Conservation (phyloP, 2,888 invertebrate genomes). For the Byasa hedistus region DNA sequence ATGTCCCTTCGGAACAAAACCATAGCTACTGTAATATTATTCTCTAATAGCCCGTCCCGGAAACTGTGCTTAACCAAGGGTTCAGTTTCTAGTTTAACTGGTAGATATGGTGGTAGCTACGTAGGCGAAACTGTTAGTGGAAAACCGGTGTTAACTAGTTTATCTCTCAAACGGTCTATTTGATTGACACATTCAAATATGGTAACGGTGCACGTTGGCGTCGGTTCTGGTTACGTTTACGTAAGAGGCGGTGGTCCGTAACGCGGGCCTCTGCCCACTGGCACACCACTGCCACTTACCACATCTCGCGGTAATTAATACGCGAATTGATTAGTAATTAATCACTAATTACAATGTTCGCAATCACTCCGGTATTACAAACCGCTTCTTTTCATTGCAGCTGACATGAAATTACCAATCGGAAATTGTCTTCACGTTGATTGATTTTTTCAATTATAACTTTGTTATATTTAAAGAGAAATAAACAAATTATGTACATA, state of each 20-base stretch:
- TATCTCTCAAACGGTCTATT: background rate
- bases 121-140: too few species aligned
- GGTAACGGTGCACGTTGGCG: slow-evolving; percentile 1
- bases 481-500: background rate
- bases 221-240: slow-evolving; percentile 38
- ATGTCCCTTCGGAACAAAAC: background rate
- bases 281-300: slow-evolving; percentile 32
- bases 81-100: too few species aligned
- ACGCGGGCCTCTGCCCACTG: slow-evolving; percentile 34
- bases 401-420: background rate
- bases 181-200: slow-evolving; percentile 16
- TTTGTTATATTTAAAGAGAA: background rate
- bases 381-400: too few species aligned
- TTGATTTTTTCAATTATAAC: too few species aligned
- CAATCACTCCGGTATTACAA: slow-evolving; percentile 8
- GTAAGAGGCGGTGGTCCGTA: slow-evolving; percentile 41
- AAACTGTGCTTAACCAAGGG: background rate
- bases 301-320: slow-evolving; percentile 37
- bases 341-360: slow-evolving; percentile 5
- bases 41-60: too few species aligned
- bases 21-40: background rate
- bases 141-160: background rate
- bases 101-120: too few species aligned
- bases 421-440: background rate
- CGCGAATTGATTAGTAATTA: slow-evolving; percentile 23